Percentiles rank a stretch among this genome's conserved stretches.
These are phyloP conservation scores for Drosophila conformis DNA, from an alignment of 2,888 invertebrate genomes.

Conservation along the genomic window DNA sequence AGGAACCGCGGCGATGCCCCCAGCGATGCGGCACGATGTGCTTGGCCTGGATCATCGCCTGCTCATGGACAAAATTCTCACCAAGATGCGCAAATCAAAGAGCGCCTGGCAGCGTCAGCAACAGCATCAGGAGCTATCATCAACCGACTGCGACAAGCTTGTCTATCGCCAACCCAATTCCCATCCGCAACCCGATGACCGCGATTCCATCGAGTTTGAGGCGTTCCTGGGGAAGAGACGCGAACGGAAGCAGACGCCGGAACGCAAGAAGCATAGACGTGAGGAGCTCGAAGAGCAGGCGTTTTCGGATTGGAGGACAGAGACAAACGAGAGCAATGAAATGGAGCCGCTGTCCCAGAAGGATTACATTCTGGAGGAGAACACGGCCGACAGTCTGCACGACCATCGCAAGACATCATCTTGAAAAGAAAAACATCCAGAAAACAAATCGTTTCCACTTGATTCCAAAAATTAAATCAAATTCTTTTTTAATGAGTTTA, in stretches of 20 bases:
- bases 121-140: neutral
- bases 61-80: slow-evolving; percentile 87
- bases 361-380: slow-evolving; percentile 74
- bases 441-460: neutral
- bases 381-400: slow-evolving; percentile 19
- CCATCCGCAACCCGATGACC: neutral
- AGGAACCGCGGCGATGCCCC: slow-evolving; percentile 85
- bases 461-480: neutral
- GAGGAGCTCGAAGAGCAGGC: slow-evolving; percentile 7
- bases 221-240: slow-evolving; percentile 66
- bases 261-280: slow-evolving; percentile 65
- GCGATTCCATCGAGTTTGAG: slow-evolving; percentile 49
- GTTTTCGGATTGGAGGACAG: slow-evolving; percentile 7
- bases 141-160: neutral
- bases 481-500: neutral
- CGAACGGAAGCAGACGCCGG: slow-evolving; percentile 62
- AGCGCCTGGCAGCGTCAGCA: slow-evolving; percentile 86
- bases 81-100: slow-evolving; percentile 86
- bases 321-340: slow-evolving; percentile 29
- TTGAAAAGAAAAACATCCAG: neutral
- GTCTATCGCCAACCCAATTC: neutral
- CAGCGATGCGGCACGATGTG: slow-evolving; percentile 89
- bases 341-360: slow-evolving; percentile 53
- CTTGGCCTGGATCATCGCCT: slow-evolving; percentile 89
- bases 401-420: neutral